These are phyloP conservation scores for Himalopsyche japonica DNA, from an alignment of 2,888 invertebrate species.

Conservation along the genomic window DNA sequence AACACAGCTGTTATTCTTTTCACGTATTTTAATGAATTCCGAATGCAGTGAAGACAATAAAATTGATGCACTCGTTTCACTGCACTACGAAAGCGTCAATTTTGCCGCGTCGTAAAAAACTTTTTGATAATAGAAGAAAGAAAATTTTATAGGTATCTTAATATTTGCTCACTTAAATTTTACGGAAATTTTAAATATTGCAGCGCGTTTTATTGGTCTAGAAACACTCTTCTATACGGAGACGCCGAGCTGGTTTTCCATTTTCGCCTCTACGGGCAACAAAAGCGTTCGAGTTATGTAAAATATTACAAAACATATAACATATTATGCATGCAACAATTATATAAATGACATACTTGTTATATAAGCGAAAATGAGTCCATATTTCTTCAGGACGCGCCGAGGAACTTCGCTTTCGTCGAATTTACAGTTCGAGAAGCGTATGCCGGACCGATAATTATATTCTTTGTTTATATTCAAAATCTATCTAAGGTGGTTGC, in stretches of 20 bases:
- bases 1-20: background rate
- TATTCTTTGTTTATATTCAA: background rate
- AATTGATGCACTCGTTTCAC: background rate
- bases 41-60: background rate
- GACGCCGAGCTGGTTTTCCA: slow-evolving; percentile 7
- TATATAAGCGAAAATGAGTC: slow-evolving; percentile 2
- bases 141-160: background rate
- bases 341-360: slow-evolving; percentile 8
- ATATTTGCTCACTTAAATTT: slow-evolving; percentile 9
- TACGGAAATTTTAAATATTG: slow-evolving; percentile 21
- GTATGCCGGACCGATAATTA: background rate
- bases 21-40: background rate
- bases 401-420: background rate
- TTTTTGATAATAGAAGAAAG: background rate
- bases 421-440: background rate
- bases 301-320: background rate
- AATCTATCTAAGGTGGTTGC: background rate
- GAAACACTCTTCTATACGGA: background rate
- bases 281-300: background rate
- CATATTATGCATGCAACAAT: slow-evolving; percentile 3
- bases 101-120: background rate
- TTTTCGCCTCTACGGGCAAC: background rate
- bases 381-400: background rate
- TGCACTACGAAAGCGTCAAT: background rate
- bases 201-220: background rate